Evolutionary conservation across 1,140 invertebrate genomes (phyloP), one percentile per base, ranked within the genome.

Genomic region (Brachionus angularis): DNA sequence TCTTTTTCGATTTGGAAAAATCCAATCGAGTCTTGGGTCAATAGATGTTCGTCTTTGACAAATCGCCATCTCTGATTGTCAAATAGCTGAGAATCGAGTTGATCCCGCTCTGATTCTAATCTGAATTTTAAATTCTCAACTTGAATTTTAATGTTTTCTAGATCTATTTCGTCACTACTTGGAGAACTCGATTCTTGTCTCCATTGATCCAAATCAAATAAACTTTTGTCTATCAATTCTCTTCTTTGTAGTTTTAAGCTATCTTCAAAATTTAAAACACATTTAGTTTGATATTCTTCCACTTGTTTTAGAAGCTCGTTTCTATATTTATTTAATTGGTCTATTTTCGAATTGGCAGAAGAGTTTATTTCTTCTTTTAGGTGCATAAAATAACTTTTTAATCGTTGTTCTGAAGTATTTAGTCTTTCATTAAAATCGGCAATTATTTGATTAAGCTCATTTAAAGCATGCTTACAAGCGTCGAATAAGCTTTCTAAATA

Each of bases 151-250:
- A 58, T 18, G 25, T 58, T 29, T 39, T 58, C 53, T 1, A 58
- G 10, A 14, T 42, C 33, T 8, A 34, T 39, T 58, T 58, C 53
- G 25, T 58, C 53, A 39, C 21, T 23, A 12, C 39, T 23, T 25
- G 53, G 33, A 21, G 53, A 31, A 4, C 23, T 7, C 1, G 8
- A 5, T 29, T 34, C 21, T 1, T 39, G 5, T 23, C 39, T 58
- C 33, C 53, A 58, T 39, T 58, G 33, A 39, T 58, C 53, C 5
- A 58, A 10, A 23, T 58, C 53, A 25, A 58, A 58, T 12, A 58
- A 39, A 10, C 53, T 23, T 21, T 58, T 58, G 8, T 58, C 53
- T 18, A 58, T 12, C 33, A 36, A 23, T 12, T 58, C 53, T 23
- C 25, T 58, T 3, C 36, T 7, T 1, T n/a, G 0, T 14, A 18